Percentiles rank a stretch among this genome's conserved stretches.
Conservation (phyloP, 2,797 vertebrate genomes). For the Oophaga sylvatica region DNA sequence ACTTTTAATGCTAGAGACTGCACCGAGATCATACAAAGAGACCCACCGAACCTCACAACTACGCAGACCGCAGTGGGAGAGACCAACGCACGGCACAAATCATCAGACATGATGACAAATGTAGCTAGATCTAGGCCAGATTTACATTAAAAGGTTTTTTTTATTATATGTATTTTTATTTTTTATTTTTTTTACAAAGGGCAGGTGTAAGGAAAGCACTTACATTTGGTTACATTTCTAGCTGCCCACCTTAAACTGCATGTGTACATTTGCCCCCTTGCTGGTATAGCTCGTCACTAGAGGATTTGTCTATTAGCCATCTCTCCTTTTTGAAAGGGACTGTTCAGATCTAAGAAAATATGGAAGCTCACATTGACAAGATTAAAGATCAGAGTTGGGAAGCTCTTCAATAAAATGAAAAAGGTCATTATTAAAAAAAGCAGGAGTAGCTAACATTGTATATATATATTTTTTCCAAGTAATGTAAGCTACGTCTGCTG, state of each 20-base stretch:
- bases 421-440: not conserved
- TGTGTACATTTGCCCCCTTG: too few species aligned
- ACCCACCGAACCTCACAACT: conserved; percentile 17
- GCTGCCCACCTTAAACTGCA: not conserved
- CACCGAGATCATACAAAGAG: conserved; percentile 22
- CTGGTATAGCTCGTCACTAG: not conserved
- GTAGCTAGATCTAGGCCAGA: not conserved
- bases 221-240: too few species aligned
- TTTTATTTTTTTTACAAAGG: not conserved
- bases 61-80: not conserved
- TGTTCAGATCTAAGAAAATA: not conserved
- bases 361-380: not conserved
- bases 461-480: too few species aligned
- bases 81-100: conserved; percentile 10
- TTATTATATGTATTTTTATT: too few species aligned
- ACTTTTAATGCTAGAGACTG: not conserved
- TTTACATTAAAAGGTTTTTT: not conserved
- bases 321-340: not conserved
- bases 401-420: not conserved
- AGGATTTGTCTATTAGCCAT: not conserved
- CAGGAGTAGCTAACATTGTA: too few species aligned
- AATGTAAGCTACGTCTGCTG: not conserved
- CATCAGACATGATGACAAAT: not conserved
- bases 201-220: not conserved
- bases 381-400: not conserved